Percentiles rank a stretch among this genome's conserved stretches.
Evolutionary conservation across 2,797 vertebrate species (phyloP).

Genomic region (Anabas testudineus): DNA sequence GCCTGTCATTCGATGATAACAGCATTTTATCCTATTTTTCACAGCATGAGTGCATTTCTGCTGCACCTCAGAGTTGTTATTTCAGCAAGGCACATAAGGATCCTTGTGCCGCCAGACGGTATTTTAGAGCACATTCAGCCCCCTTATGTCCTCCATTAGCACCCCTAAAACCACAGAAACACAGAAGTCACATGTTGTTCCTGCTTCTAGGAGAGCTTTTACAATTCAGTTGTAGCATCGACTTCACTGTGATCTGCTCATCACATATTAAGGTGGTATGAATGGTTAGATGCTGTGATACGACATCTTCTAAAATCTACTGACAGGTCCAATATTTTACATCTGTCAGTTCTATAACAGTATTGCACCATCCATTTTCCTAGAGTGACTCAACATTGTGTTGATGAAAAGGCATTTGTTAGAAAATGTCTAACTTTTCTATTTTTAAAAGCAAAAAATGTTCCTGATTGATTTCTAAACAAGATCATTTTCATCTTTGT

Average conservation of each 20-base stretch:
- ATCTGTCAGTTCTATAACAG: constrained; percentile 19
- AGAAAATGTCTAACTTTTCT: constrained; percentile 15
- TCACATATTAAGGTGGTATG: constrained; percentile 26
- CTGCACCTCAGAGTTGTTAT: constrained; percentile 61
- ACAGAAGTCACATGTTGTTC: constrained; percentile 33
- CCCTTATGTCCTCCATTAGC: constrained; percentile 61
- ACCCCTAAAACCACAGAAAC: constrained; percentile 43
- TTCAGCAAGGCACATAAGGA: constrained; percentile 50
- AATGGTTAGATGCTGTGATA: constrained; percentile 40
- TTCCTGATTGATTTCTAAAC: constrained; percentile 37
- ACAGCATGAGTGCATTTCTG: constrained; percentile 37
- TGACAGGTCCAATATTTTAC: constrained; percentile 8
- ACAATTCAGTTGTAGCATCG: constrained; percentile 14
- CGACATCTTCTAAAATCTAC: constrained; percentile 29
- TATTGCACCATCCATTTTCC: constrained; percentile 14
- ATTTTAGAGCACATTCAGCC: constrained; percentile 54
- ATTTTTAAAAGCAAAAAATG: constrained; percentile 26
- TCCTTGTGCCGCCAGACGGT: constrained; percentile 46
- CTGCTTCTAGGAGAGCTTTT: constrained; percentile 26
- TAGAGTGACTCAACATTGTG: constrained; percentile 4
- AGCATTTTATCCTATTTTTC: constrained; percentile 47
- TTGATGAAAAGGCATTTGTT: constrained; percentile 16
- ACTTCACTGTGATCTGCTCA: background rate
- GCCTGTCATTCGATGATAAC: constrained; percentile 36
- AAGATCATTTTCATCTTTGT: background rate